Evolutionary conservation across 2,113 vertebrate species (phyloP).

Genomic region (Microtus richardsoni): DNA sequence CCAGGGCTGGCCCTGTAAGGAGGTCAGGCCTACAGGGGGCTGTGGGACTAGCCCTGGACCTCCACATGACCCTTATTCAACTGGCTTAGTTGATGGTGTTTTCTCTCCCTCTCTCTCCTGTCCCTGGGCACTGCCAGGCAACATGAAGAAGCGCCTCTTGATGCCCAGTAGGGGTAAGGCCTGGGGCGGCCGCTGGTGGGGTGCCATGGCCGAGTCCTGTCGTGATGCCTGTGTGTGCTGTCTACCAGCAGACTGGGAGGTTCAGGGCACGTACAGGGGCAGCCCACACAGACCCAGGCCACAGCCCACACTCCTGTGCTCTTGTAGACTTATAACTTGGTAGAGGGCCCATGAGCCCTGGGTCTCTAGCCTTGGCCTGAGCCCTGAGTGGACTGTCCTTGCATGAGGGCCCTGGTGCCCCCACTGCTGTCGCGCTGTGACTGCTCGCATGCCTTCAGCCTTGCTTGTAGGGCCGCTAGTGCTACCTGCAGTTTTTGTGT

Average conservation of each 20-base stretch:
- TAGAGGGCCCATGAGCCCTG: no score
- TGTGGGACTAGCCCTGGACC: not conserved
- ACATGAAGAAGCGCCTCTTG: constrained; percentile 92
- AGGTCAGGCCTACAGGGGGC: not conserved
- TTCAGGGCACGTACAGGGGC: constrained; percentile 70
- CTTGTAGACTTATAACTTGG: no score
- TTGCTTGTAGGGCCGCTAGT: not conserved
- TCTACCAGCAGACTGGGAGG: constrained; percentile 22
- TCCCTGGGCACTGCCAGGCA: constrained; percentile 88
- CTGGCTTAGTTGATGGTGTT: constrained; percentile 78
- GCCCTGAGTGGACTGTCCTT: constrained; percentile 59
- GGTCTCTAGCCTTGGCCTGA: not conserved
- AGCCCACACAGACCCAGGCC: constrained; percentile 39
- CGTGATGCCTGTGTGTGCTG: constrained; percentile 81
- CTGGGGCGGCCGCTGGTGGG: constrained; percentile 61
- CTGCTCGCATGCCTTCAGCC: constrained; percentile 69
- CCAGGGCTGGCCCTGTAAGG: not conserved
- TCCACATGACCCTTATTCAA: not conserved
- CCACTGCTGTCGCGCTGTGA: constrained; percentile 6
- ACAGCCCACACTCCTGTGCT: not conserved
- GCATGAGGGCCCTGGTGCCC: not conserved
- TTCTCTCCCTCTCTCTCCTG: constrained; percentile 86
- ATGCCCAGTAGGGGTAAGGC: constrained; percentile 93
- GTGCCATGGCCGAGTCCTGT: constrained; percentile 74
- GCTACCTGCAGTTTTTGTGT: constrained; percentile 22